Evolutionary conservation across 37 sponge, comb jelly and placozoan genomes (phyloP), one percentile per base, ranked within the genome.

Genomic region (Aplysina aerophoba): DNA sequence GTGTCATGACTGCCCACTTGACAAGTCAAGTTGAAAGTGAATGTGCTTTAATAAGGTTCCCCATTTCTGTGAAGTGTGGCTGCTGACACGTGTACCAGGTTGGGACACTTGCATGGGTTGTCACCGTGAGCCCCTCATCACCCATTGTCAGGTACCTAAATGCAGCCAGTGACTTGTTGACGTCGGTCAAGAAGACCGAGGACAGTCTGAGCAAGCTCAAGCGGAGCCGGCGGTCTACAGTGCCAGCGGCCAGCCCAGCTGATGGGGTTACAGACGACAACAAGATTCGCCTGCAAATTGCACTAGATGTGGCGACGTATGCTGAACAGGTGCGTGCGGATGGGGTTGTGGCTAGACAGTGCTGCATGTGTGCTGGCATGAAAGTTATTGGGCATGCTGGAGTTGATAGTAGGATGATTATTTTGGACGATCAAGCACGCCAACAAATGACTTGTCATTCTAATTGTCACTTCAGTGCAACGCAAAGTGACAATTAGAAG

Each of bases 221-320:
- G 78, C 83, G 82, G 28, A 82, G 90, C 28, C 73, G 93, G 11
- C 83, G 87, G 27, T 89, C 91, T 30, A 79, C 74, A 0, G 73
- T 56, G 24, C 69, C 89, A 4, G 33, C 57, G 15, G 22, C 79
- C 0, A 4, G 78, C 25, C 25, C 82, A 27, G 80, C 77, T 53
- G 61, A 54, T 37, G 90, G 85, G 16, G 88, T 93, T 87, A 89
- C 89, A 40, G 99, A 98, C 83, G 99, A 98, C 61, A 92, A 96
- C 80, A 96, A 96, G 87, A 98, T 98, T 36, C 85, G 99, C 24
- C 87, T 96, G 0, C 99, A 98, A 63, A 66, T 98, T 21, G 83
- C 86, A 24, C 82, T 96, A 12, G 99, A 98, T 81, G 87, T 96
- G 25, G 89, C 90, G 55, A 85, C 83, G 11, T 95, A 85, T 36